Evolutionary conservation across 35 echinoderm and acorn worm species (phyloP).

Genomic region (Strongylocentrotus purpuratus): DNA sequence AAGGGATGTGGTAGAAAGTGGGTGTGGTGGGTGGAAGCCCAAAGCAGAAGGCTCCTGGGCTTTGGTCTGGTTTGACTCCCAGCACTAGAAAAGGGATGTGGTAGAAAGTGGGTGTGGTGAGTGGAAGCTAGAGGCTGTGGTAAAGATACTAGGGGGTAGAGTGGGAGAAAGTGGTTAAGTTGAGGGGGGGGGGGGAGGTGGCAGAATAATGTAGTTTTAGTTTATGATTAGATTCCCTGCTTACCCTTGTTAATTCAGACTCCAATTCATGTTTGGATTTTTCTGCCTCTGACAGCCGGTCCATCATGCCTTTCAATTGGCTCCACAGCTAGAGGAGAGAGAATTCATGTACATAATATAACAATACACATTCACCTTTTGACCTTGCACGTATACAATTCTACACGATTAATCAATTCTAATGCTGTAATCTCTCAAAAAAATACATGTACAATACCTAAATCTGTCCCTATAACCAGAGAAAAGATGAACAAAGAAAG

Average conservation of each 20-base stretch:
- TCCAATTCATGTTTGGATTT: constrained; percentile 83
- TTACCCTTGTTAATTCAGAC: constrained; percentile 78
- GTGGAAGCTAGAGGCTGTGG: too few species aligned
- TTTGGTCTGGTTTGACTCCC: too few species aligned
- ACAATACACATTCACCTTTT: not conserved
- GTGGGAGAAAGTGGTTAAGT: not conserved
- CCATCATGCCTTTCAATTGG: constrained; percentile 93
- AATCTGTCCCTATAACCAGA: too few species aligned
- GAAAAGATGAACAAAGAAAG: too few species aligned
- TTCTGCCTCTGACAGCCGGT: constrained; percentile 71
- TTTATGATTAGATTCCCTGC: not conserved
- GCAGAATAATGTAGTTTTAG: not conserved
- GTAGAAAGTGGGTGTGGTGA: too few species aligned
- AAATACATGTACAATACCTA: too few species aligned
- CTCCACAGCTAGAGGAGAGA: constrained; percentile 73
- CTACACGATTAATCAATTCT: not conserved
- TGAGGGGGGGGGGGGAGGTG: not conserved
- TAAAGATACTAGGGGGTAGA: too few species aligned
- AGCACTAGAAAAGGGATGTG: too few species aligned
- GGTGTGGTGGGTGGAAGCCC: too few species aligned
- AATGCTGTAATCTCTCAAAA: not conserved
- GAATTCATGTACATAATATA: not conserved
- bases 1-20: too few species aligned
- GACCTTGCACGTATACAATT: not conserved
- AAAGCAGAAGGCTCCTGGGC: too few species aligned